Percentiles rank a stretch among this genome's conserved stretches.
Evolutionary conservation across 92 coral and sea anemone genomes (phyloP).

Genomic region (Montipora capitata): DNA sequence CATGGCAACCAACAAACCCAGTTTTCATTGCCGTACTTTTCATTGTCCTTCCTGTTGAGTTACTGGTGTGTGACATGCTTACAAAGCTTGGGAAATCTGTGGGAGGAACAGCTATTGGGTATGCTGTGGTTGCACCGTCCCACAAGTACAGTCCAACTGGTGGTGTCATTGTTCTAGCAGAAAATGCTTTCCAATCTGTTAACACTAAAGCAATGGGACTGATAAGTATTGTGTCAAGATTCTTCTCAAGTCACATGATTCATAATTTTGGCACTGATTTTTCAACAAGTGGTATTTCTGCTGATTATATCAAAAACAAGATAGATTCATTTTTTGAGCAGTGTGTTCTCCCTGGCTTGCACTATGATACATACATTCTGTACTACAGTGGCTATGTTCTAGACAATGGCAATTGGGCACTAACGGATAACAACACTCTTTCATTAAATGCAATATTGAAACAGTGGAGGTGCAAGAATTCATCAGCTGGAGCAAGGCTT

Average conservation of each 20-base stretch:
- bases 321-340: slow-evolving; percentile 91
- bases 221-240: slow-evolving; percentile 83
- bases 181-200: slow-evolving; percentile 84
- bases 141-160: slow-evolving; percentile 89
- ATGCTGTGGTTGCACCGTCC: slow-evolving; percentile 96
- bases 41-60: slow-evolving; percentile 91
- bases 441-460: slow-evolving; percentile 79
- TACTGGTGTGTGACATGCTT: slow-evolving; percentile 86
- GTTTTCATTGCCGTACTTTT: slow-evolving; percentile 88
- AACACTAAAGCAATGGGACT: slow-evolving; percentile 92
- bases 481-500: slow-evolving; percentile 87
- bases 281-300: slow-evolving; percentile 92
- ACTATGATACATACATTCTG: slow-evolving; percentile 94
- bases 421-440: slow-evolving; percentile 87
- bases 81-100: slow-evolving; percentile 95
- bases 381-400: slow-evolving; percentile 97
- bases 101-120: slow-evolving; percentile 99
- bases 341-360: slow-evolving; percentile 90
- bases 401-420: slow-evolving; percentile 93
- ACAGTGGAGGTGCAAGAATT: slow-evolving; percentile 90
- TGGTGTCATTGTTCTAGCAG: slow-evolving; percentile 80
- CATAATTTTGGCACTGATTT: slow-evolving; percentile 98
- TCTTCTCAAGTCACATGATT: slow-evolving; percentile 94
- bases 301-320: slow-evolving; percentile 85
- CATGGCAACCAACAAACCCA: slow-evolving; percentile 92